Conservation (phyloP, 2,797 vertebrate genomes). For the Hypotaenidia philippensis region DNA sequence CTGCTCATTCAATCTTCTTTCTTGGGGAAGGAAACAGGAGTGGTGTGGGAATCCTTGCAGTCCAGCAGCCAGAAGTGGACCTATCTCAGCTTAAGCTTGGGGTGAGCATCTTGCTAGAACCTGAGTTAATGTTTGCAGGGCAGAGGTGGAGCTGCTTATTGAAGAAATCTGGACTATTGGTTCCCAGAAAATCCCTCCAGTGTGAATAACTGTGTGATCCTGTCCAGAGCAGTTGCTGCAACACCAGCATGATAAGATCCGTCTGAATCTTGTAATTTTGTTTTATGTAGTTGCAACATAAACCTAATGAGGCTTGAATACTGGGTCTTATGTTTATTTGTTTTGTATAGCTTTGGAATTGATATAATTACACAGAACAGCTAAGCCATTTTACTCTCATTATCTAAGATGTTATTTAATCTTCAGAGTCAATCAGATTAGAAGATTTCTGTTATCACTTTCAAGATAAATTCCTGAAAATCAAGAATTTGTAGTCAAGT, state of each 20-base stretch:
- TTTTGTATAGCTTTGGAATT: slow-evolving; percentile 48
- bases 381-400: slow-evolving; percentile 37
- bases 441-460: slow-evolving; percentile 1
- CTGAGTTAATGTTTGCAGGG: background rate
- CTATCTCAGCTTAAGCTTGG: background rate
- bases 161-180: background rate
- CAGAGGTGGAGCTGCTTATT: background rate
- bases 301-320: slow-evolving; percentile 50
- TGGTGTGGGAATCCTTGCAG: background rate
- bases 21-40: background rate
- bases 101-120: background rate
- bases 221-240: slow-evolving; percentile 8
- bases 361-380: slow-evolving; percentile 61
- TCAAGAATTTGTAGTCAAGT: background rate
- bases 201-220: background rate
- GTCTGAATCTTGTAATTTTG: slow-evolving; percentile 28
- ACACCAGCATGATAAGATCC: slow-evolving; percentile 20
- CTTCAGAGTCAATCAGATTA: slow-evolving; percentile 44
- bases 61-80: background rate
- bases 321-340: slow-evolving; percentile 48
- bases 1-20: background rate
- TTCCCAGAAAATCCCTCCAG: background rate
- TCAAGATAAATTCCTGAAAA: background rate
- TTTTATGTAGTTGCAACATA: slow-evolving; percentile 33
- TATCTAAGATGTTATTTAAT: slow-evolving; percentile 63